Evolutionary conservation across 2,888 invertebrate genomes (phyloP), one percentile per base, ranked within the genome.

Genomic region (Capitulum mitella): DNA sequence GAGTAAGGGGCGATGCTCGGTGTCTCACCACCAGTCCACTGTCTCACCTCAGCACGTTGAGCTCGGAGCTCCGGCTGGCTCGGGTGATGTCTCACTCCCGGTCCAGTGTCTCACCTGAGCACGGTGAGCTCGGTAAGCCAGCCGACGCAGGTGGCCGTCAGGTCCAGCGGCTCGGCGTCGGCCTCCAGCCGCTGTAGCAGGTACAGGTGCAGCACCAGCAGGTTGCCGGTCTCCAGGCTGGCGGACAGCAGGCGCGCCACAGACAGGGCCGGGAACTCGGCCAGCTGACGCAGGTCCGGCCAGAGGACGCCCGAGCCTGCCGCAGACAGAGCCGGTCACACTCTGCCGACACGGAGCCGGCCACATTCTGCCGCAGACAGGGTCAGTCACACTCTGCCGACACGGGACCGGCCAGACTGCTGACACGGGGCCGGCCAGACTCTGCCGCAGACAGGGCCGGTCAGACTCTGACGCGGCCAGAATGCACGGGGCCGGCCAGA

Each of bases 131-230:
- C 70, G 22, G 37, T 70, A 3, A 70, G 22, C 70, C 70, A 70
- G 70, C 37, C 12, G 70, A 37, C 70, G 70, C 14, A 14, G 37
- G 29, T 6, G 10, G 70, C 22, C 6, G 70, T 26, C 70, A 43
- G 75, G 29, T 40, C 46, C 29, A 1, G 46, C 29, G 43, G 75
- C 46, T 46, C 75, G 29, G 43, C 46, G 3, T 46, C 14, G 29
- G 75, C 32, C 29, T 46, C 29, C 14, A 26, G 75, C 26, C 75
- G 75, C 75, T 75, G 75, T n/a, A 75, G 46, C 46, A 75, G 75
- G 43, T 46, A 34, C 46, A 75, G 43, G 75, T 75, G 75, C 46
- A 75, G 46, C 46, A 75, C 75, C 14, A 75, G 26, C 43, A 46
- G 75, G 19, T 34, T 29, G 29, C 75, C 43, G 29, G n/a, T 0